Percentiles rank a stretch among this genome's conserved stretches.
Conservation (phyloP, 2,888 invertebrate genomes). For the Scotopteryx bipunctaria region DNA sequence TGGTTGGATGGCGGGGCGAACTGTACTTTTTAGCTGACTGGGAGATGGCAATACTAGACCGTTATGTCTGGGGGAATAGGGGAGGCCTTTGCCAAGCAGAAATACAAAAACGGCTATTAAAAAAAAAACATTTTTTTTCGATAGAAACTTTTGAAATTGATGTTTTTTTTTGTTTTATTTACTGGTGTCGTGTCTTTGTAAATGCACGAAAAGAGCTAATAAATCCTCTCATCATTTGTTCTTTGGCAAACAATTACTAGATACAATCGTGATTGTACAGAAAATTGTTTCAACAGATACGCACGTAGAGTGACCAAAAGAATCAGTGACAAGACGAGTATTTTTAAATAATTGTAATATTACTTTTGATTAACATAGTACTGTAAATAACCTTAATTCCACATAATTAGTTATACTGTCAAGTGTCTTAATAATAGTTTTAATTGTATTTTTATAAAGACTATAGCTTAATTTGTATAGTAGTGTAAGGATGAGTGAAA, state of each 20-base stretch:
- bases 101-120: too few species aligned
- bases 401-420: conserved; percentile 43
- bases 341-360: conserved; percentile 19
- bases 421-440: conserved; percentile 65
- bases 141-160: too few species aligned
- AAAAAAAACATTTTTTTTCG: too few species aligned
- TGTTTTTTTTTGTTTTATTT: too few species aligned
- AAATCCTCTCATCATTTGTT: too few species aligned
- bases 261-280: neutral
- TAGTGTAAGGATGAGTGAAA: conserved; percentile 35
- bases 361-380: conserved; percentile 12
- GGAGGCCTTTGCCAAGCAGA: too few species aligned
- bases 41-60: too few species aligned
- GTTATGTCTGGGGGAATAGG: too few species aligned
- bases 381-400: conserved; percentile 35
- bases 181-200: too few species aligned
- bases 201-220: too few species aligned
- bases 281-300: neutral
- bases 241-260: too few species aligned
- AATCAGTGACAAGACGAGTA: neutral
- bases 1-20: neutral
- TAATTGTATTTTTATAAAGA: conserved; percentile 69
- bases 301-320: neutral
- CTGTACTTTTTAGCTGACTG: too few species aligned
- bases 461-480: conserved; percentile 44